phyloP scores from a whole-genome alignment of 2,113 vertebrate genomes.

The Malurus elegans region DNA sequence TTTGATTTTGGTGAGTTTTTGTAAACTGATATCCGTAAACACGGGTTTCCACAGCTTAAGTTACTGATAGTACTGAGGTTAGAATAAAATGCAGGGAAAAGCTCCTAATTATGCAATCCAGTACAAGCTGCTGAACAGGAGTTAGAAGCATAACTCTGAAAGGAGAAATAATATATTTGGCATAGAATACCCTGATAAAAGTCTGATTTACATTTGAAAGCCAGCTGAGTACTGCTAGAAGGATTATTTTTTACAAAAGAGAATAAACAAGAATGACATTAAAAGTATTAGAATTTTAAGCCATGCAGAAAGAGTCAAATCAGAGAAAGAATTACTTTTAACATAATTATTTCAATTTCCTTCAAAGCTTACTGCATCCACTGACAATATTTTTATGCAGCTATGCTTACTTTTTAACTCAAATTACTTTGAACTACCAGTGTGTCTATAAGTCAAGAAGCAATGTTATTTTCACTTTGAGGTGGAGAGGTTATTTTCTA shows the following conservation, averaged over 20 bases:
- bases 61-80: neutral
- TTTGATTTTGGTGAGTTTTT: neutral
- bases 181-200: neutral
- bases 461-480: neutral
- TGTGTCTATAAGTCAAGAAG: neutral
- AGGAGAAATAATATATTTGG: neutral
- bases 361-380: neutral
- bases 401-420: neutral
- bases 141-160: neutral
- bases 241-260: neutral
- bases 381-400: neutral
- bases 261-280: neutral
- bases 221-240: neutral
- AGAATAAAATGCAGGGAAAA: neutral
- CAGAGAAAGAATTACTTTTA: neutral
- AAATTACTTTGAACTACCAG: neutral
- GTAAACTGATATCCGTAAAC: neutral
- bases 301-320: neutral
- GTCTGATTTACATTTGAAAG: constrained; percentile 30
- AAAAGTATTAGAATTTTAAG: neutral
- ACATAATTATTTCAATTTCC: constrained; percentile 9
- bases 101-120: neutral
- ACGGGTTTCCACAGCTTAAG: neutral
- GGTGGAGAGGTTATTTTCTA: neutral
- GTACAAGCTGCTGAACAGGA: neutral